These are phyloP conservation scores for Pogonomyrmex barbatus DNA, from an alignment of 1,140 invertebrate species.

Conservation along the genomic window DNA sequence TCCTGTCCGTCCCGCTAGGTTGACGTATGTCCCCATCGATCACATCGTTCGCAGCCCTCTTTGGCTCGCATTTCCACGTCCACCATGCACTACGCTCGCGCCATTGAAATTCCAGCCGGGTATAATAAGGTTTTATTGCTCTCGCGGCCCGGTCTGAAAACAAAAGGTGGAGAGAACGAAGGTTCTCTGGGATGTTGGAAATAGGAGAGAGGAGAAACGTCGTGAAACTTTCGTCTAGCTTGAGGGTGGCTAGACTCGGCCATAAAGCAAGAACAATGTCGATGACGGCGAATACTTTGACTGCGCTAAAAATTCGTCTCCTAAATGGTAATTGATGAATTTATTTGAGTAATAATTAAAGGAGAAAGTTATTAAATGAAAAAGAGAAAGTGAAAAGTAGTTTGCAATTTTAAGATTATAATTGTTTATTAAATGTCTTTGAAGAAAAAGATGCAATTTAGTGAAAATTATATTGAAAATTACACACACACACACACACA, in stretches of 20 bases:
- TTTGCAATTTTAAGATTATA: background rate
- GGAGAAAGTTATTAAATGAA: background rate
- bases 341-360: constrained; percentile 9
- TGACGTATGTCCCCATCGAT: constrained; percentile 79
- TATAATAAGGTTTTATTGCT: constrained; percentile 77
- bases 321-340: background rate
- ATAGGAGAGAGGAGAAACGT: constrained; percentile 13
- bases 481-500: background rate
- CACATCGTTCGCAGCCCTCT: constrained; percentile 71
- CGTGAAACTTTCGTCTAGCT: constrained; percentile 55
- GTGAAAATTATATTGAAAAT: background rate
- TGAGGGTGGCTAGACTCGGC: background rate
- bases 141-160: constrained; percentile 67
- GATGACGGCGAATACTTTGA: constrained; percentile 13
- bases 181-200: constrained; percentile 15
- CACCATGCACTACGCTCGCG: constrained; percentile 69
- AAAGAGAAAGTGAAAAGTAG: background rate
- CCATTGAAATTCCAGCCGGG: constrained; percentile 77
- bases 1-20: constrained; percentile 70
- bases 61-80: constrained; percentile 72
- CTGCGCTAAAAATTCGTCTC: constrained; percentile 4
- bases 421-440: background rate
- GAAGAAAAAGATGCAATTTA: background rate
- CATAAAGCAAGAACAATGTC: constrained; percentile 34
- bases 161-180: constrained; percentile 66